Evolutionary conservation across 2,113 vertebrate species (phyloP).

Genomic region (Acinonyx jubatus): DNA sequence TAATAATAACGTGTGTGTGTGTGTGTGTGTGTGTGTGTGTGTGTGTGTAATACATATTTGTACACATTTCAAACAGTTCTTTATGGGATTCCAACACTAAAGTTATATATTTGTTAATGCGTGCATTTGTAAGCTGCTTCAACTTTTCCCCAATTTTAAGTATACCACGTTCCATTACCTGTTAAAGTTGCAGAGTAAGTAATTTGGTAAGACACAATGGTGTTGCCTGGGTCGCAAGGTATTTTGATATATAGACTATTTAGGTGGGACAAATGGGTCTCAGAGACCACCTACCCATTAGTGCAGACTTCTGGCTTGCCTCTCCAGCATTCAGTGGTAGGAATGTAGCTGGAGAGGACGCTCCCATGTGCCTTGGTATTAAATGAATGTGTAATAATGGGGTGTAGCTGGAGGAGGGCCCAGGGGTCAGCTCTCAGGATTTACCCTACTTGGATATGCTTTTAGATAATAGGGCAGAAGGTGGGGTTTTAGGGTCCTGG

Average conservation of each 20-base stretch:
- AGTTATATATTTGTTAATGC: not conserved
- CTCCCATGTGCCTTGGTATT: not conserved
- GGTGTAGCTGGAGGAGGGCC: not conserved
- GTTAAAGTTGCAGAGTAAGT: constrained; percentile 38
- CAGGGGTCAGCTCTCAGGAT: not conserved
- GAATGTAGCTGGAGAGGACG: not conserved
- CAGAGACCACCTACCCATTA: constrained; percentile 27
- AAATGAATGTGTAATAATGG: not conserved
- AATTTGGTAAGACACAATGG: not conserved
- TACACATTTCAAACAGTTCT: not conserved
- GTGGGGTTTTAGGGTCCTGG: not conserved
- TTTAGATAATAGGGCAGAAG: not conserved
- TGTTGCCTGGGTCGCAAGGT: not conserved
- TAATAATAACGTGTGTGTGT: not conserved
- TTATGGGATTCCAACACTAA: not conserved
- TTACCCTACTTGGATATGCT: not conserved
- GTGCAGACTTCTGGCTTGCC: not conserved
- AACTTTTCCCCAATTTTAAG: constrained; percentile 12
- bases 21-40: not conserved
- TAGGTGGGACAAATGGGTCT: not conserved
- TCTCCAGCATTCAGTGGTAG: not conserved
- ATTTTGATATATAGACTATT: not conserved
- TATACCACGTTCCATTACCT: not conserved
- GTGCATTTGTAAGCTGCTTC: not conserved
- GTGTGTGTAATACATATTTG: not conserved